A percentile compares a stretch with the other conserved stretches of the same genome.
These are phyloP conservation scores for Agrenia bidenticulata DNA, from an alignment of 2,888 invertebrate species.

Conservation along the genomic window DNA sequence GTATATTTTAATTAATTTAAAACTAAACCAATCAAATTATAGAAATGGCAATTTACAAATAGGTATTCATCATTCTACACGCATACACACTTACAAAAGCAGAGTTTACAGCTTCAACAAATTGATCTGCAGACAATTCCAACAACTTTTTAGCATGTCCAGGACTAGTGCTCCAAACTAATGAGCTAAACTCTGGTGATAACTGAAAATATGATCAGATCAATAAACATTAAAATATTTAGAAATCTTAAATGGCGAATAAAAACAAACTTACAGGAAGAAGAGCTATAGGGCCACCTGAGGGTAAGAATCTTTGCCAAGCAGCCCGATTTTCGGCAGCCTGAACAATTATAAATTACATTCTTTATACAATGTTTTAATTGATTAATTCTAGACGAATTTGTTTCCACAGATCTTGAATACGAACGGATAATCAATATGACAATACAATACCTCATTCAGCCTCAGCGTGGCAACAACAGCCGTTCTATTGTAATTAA, in stretches of 20 bases:
- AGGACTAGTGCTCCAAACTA: conserved; percentile 89
- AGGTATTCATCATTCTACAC: no score
- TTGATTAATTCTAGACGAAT: background rate
- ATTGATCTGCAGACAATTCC: conserved; percentile 70
- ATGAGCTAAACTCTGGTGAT: conserved; percentile 72
- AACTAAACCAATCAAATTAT: background rate
- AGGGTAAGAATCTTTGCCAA: conserved; percentile 93
- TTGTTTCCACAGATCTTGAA: no score
- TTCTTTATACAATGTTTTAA: no score
- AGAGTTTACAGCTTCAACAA: conserved; percentile 83
- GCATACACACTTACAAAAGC: conserved; percentile 74
- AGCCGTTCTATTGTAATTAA: conserved; percentile 86
- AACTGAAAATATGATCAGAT: conserved; percentile 61
- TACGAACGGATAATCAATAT: no score
- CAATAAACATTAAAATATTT: background rate
- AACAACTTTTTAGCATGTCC: conserved; percentile 74
- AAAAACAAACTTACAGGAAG: conserved; percentile 72
- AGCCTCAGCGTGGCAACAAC: conserved; percentile 87
- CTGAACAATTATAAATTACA: conserved; percentile 59
- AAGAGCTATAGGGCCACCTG: conserved; percentile 82
- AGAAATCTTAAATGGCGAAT: background rate
- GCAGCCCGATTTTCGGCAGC: conserved; percentile 78
- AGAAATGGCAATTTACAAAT: background rate
- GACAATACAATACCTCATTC: conserved; percentile 72
- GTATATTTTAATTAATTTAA: conserved; percentile 6